Evolutionary conservation across 2,113 vertebrate species (phyloP), one percentile per base, ranked within the genome.

Genomic region (Canis aureus): DNA sequence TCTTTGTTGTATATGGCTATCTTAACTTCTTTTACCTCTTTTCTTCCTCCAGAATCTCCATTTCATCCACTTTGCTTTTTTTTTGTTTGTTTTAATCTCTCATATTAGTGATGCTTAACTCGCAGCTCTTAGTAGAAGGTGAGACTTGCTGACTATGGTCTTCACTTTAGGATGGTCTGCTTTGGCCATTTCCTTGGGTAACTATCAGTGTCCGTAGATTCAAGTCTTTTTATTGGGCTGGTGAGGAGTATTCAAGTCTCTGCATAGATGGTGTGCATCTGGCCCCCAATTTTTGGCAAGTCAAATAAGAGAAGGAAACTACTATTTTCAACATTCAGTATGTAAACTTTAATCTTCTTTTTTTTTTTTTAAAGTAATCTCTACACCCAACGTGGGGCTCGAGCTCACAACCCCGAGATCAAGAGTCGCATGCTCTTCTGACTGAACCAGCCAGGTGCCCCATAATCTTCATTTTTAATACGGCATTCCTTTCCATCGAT

Each of bases 281-380:
- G 49, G 23, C 49, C 90, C 29, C 60, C 62, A 25, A 5, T 89
- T 81, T 86, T 29, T 76, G 87, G 13, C 35, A 91, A 74, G 82
- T 87, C 83, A 66, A 60, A 91, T 91, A 92, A 94, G 38, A 96
- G 38, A 76, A 78, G 62, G 43, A 95, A 88, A 87, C 76, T 62
- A 29, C 6, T 74, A 22, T 91, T 80, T 20, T 93, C 53, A 74
- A 12, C 10, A 89, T 93, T 84, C 35, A 96, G 8, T 73, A 59
- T 59, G 8, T 62, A 80, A 64, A 73, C 15, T 93, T 95, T 76
- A 91, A 38, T 94, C 74, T 27, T n/a, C 6, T 69, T 59, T 17
- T 76, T 76, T 43, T 76, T 76, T 76, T 73, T 76, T 76, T 76
- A 16, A 76, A 76, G 74, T 76, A 76, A 51, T 76, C 74, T 76